Evolutionary conservation across 2,797 vertebrate genomes (phyloP), one percentile per base, ranked within the genome.

Genomic region (Oreortyx pictus): DNA sequence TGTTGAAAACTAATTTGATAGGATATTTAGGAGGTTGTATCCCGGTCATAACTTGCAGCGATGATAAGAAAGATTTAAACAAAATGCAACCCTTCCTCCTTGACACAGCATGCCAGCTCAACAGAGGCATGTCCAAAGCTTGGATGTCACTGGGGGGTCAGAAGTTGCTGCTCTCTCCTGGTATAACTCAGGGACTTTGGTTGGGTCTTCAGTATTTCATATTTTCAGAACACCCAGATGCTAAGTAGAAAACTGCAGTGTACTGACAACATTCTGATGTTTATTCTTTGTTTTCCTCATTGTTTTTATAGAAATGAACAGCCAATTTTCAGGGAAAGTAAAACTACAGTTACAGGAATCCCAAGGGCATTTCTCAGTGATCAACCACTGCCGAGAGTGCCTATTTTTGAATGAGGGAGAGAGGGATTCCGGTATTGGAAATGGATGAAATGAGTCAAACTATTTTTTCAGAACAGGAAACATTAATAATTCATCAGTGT

Each of bases 401-500:
- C 1, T 49, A 2, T 73, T 73, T 94, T 60, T 41, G 66, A 29
- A 56, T 19, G 29, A 81, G 67, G 16, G 23, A 89, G 35, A 47
- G 29, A 47, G 4, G 22, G 59, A 61, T 82, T 83, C 56, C 41
- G 27, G 8, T 25, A 6, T 56, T 86, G 81, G 50, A 90, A 88
- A 73, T 66, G 39, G 25, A 24, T 33, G 23, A 83, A 91, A 50
- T 88, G 15, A 73, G 54, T 92, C 56, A 76, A 90, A 82, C 20
- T 59, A 8, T 8, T 79, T 93, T 90, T 90, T 86, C 47, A 57
- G 66, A 96, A 41, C 67, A 90, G 78, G 74, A 88, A 82, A 3
- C 8, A 66, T 94, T 91, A 92, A 76, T 91, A 76, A 88, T 90
- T 90, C 8, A 73, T 82, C 23, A 41, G 75, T 70, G n/a, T 62